Conservation (phyloP, 2,888 invertebrate genomes). For the Ennomos quercinarius region DNA sequence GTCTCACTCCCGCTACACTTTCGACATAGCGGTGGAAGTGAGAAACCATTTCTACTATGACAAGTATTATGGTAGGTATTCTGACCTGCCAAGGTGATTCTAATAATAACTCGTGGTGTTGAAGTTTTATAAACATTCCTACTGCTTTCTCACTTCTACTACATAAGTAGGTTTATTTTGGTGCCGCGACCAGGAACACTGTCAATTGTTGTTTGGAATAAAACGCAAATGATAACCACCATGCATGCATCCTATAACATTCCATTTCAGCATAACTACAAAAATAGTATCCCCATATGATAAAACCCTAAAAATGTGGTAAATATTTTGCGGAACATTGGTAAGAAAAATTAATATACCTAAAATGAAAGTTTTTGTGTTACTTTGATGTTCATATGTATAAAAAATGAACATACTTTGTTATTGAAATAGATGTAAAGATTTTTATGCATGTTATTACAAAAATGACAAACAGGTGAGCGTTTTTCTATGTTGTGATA, state of each 20-base stretch:
- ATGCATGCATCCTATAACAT: conserved; percentile 52
- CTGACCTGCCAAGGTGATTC: too few relatives aligned
- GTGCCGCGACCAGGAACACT: not conserved
- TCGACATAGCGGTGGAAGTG: too few relatives aligned
- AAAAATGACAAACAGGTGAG: too few relatives aligned
- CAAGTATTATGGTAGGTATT: too few relatives aligned
- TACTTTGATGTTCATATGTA: not conserved
- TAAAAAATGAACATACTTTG: not conserved
- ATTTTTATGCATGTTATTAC: not conserved
- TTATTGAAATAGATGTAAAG: not conserved
- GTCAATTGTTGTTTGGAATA: not conserved
- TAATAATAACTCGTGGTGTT: too few relatives aligned
- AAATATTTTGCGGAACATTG: conserved; percentile 30
- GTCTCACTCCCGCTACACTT: too few relatives aligned
- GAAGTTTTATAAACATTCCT: too few relatives aligned
- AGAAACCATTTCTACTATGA: too few relatives aligned
- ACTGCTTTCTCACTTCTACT: too few relatives aligned
- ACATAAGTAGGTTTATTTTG: not conserved
- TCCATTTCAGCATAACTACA: conserved; percentile 69
- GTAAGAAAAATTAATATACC: conserved; percentile 31
- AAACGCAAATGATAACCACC: conserved; percentile 51
- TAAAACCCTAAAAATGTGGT: conserved; percentile 58
- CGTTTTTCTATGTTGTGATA: too few relatives aligned
- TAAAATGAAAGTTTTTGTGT: conserved; percentile 3
- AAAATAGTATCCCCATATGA: conserved; percentile 50